These are phyloP conservation scores for Amiota minor DNA, from an alignment of 2,888 invertebrate genomes.

Conservation along the genomic window DNA sequence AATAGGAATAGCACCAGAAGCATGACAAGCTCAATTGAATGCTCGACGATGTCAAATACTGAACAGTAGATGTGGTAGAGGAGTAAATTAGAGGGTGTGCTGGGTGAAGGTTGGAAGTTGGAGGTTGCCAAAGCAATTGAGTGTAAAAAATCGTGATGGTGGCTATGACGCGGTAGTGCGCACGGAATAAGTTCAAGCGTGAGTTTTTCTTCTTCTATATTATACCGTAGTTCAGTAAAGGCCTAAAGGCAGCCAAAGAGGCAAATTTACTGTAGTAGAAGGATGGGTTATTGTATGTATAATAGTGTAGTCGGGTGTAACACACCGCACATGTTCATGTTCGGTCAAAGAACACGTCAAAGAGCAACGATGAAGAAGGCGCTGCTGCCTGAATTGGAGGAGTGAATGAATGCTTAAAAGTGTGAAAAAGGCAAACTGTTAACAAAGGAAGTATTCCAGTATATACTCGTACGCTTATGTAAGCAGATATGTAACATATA, in stretches of 20 bases:
- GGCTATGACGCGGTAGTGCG: slow-evolving; percentile 24
- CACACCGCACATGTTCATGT: slow-evolving; percentile 27
- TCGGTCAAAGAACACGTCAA: slow-evolving; percentile 58
- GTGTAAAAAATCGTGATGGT: slow-evolving; percentile 63
- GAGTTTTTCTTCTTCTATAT: neutral
- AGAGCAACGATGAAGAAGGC: neutral
- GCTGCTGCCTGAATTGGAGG: neutral
- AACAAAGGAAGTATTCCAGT: neutral
- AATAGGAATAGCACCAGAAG: slow-evolving; percentile 49
- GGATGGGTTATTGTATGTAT: neutral
- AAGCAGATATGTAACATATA: too few relatives aligned
- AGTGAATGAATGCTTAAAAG: neutral
- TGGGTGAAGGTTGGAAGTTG: slow-evolving; percentile 40
- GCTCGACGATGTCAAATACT: neutral
- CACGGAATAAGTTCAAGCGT: neutral
- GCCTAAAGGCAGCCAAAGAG: neutral
- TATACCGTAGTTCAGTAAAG: neutral
- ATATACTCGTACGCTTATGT: too few relatives aligned
- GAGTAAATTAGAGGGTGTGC: neutral
- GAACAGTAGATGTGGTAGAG: neutral
- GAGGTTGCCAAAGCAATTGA: slow-evolving; percentile 63
- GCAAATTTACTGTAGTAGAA: neutral
- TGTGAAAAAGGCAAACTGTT: neutral
- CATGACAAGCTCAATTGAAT: slow-evolving; percentile 26
- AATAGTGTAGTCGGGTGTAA: neutral